Percentiles rank a stretch among this genome's conserved stretches.
Evolutionary conservation across 2,888 invertebrate genomes (phyloP).

Genomic region (Cheilosia variabilis): DNA sequence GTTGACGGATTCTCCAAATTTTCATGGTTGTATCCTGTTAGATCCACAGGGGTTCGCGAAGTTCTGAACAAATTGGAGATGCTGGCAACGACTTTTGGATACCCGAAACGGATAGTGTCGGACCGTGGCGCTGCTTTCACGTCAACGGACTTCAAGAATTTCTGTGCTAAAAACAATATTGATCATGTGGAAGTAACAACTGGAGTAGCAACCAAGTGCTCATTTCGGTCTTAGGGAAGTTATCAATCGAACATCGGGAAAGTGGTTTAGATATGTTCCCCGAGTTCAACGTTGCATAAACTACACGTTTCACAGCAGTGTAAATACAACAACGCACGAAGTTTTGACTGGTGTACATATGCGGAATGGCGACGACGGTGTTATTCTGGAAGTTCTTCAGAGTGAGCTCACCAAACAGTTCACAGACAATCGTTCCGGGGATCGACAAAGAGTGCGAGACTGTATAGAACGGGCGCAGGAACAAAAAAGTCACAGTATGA

Average conservation of each 20-base stretch:
- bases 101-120: no score
- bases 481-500: neutral
- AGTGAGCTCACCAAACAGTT: neutral
- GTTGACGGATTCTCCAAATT: slow-evolving; percentile 9
- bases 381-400: no score
- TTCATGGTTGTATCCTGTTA: slow-evolving; percentile 2
- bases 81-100: no score
- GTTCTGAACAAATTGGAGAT: neutral
- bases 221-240: neutral
- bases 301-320: neutral
- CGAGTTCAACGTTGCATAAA: neutral
- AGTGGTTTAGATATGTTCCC: neutral
- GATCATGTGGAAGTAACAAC: neutral
- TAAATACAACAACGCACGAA: neutral
- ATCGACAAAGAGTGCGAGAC: neutral
- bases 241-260: neutral
- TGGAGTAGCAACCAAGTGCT: neutral
- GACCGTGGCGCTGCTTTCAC: slow-evolving; percentile 1
- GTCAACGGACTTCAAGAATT: slow-evolving; percentile 2
- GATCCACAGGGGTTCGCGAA: neutral
- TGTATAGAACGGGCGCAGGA: neutral
- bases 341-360: no score
- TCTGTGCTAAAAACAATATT: neutral
- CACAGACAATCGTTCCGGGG: neutral
- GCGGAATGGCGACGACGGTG: no score